These are phyloP conservation scores for Ethmia dodecea DNA, from an alignment of 2,888 invertebrate genomes.

Conservation along the genomic window DNA sequence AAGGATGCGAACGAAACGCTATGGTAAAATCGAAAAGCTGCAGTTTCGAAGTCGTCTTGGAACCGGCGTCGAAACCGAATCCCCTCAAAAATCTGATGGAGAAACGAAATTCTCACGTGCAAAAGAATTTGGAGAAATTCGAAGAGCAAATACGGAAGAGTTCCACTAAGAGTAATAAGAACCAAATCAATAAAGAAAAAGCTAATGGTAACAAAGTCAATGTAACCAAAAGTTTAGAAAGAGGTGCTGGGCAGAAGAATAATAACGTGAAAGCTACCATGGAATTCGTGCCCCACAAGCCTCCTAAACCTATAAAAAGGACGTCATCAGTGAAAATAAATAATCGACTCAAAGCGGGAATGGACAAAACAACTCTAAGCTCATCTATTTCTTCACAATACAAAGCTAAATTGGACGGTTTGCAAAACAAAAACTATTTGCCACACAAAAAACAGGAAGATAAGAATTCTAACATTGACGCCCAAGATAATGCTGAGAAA, in stretches of 20 bases:
- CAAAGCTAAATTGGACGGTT: slow-evolving; percentile 69
- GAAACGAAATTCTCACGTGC: slow-evolving; percentile 67
- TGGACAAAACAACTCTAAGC: slow-evolving; percentile 59
- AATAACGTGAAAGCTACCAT: slow-evolving; percentile 66
- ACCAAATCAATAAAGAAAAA: slow-evolving; percentile 67
- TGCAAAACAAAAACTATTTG: slow-evolving; percentile 65
- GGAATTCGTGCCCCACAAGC: slow-evolving; percentile 83
- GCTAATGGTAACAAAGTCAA: slow-evolving; percentile 57
- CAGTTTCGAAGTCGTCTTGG: slow-evolving; percentile 71
- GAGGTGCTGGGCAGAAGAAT: slow-evolving; percentile 62
- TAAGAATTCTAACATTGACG: slow-evolving; percentile 57
- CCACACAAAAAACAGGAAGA: slow-evolving; percentile 51
- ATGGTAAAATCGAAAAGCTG: slow-evolving; percentile 73
- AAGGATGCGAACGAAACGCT: slow-evolving; percentile 57
- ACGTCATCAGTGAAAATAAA: slow-evolving; percentile 81
- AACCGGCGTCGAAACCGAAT: slow-evolving; percentile 69
- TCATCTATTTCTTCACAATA: slow-evolving; percentile 71
- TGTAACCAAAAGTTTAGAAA: slow-evolving; percentile 66
- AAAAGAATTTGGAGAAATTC: slow-evolving; percentile 79
- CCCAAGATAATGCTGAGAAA: slow-evolving; percentile 64
- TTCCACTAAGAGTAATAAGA: slow-evolving; percentile 53
- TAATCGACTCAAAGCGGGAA: slow-evolving; percentile 64
- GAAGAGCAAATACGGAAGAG: slow-evolving; percentile 72
- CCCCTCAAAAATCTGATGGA: slow-evolving; percentile 66
- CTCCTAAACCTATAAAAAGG: slow-evolving; percentile 83